phyloP scores from a whole-genome alignment of 2,113 vertebrate genomes.

The Sitta europaea region DNA sequence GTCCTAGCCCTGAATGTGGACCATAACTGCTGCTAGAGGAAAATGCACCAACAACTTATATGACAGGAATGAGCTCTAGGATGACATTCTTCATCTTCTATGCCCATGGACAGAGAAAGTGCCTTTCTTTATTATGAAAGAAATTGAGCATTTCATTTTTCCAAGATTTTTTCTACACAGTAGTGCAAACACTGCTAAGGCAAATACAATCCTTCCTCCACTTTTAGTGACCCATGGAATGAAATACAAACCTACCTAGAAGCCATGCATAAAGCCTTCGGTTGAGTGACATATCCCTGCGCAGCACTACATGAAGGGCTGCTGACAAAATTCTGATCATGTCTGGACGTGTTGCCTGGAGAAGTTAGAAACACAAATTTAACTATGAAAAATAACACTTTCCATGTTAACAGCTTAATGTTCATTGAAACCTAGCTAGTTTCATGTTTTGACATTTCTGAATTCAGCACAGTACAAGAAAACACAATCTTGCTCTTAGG shows the following conservation, averaged over 20 bases:
- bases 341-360: slow-evolving; percentile 91
- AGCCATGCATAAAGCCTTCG: slow-evolving; percentile 98
- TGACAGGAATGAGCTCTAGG: background rate
- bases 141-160: background rate
- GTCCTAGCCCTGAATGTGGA: background rate
- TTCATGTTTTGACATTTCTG: background rate
- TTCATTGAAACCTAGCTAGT: background rate
- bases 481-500: background rate
- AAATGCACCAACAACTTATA: background rate
- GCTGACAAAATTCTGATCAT: slow-evolving; percentile 97
- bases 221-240: background rate
- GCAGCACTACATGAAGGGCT: slow-evolving; percentile 95
- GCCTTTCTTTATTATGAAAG: background rate
- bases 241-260: slow-evolving; percentile 80
- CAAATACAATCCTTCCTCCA: background rate
- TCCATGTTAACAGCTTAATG: background rate
- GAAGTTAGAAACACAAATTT: background rate
- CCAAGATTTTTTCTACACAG: background rate
- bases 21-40: background rate
- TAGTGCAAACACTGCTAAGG: background rate
- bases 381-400: background rate
- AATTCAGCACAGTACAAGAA: background rate
- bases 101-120: fast-evolving
- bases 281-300: slow-evolving; percentile 98
- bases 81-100: background rate